Evolutionary conservation across 53 echinoderm and acorn worm species (phyloP).

Genomic region (Hippasteria phrygiana): DNA sequence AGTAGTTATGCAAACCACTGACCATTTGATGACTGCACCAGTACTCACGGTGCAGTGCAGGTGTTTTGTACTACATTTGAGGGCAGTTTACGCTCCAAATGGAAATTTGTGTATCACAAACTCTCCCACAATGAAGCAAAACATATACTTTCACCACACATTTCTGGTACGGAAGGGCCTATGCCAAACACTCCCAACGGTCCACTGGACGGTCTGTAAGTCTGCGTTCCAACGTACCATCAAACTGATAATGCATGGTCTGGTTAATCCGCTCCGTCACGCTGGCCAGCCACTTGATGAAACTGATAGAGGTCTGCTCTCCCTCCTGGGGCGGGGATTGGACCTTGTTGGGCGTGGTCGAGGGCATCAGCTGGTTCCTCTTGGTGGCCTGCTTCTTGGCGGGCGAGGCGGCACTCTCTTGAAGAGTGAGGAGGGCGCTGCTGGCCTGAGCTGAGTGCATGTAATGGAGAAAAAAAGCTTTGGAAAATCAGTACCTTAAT

Average conservation of each 20-base stretch:
- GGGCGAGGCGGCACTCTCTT: constrained; percentile 81
- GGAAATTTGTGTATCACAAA: too few species aligned
- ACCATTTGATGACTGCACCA: too few species aligned
- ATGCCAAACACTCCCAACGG: neutral
- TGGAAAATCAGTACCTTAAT: neutral
- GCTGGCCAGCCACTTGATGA: constrained; percentile 88
- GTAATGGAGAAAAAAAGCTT: neutral
- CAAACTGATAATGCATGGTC: constrained; percentile 98
- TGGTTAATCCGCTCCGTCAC: constrained; percentile 98
- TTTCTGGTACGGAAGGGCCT: too few species aligned
- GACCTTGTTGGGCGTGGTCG: constrained; percentile 49
- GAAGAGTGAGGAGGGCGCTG: constrained; percentile 94
- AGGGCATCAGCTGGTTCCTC: constrained; percentile 48
- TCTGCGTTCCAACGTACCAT: constrained; percentile 65
- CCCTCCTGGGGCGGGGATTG: constrained; percentile 28
- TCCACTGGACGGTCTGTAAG: neutral
- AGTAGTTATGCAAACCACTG: too few species aligned
- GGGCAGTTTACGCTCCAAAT: too few species aligned
- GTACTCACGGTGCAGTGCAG: too few species aligned
- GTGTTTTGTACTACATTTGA: too few species aligned
- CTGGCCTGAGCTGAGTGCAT: constrained; percentile 86
- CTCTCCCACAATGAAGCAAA: too few species aligned
- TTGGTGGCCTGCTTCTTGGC: constrained; percentile 69
- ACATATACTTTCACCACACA: too few species aligned
- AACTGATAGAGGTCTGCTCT: constrained; percentile 65